Evolutionary conservation across 2,797 vertebrate species (phyloP).

Genomic region (Schizopygopsis pylzovi): DNA sequence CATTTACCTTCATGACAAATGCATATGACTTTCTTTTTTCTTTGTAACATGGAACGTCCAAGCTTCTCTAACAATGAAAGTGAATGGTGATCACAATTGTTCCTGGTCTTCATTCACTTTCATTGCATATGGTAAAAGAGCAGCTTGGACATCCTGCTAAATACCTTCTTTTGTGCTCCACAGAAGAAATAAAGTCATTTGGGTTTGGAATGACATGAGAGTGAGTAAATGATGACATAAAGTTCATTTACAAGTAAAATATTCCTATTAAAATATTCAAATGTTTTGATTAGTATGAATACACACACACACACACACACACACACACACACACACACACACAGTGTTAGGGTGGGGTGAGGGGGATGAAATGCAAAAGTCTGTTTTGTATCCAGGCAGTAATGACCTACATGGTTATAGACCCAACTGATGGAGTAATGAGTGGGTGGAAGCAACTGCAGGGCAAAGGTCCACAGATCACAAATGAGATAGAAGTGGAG

Average conservation of each 20-base stretch:
- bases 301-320: neutral
- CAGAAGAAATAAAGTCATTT: neutral
- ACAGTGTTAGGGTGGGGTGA: neutral
- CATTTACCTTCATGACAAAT: no score
- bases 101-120: neutral
- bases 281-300: neutral
- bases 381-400: conserved; percentile 24
- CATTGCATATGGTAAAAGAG: neutral
- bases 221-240: neutral
- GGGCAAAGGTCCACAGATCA: conserved; percentile 27
- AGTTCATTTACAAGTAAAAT: neutral
- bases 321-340: neutral
- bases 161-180: neutral
- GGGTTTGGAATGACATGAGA: neutral
- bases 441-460: conserved; percentile 41
- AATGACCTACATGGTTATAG: conserved; percentile 49
- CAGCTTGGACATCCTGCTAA: neutral
- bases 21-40: neutral
- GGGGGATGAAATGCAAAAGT: neutral
- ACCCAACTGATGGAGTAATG: conserved; percentile 20
- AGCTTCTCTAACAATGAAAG: neutral
- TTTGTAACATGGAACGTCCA: neutral
- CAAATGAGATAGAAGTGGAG: conserved; percentile 26
- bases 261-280: neutral
- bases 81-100: neutral